These are phyloP conservation scores for Pelecanoides urinatrix DNA, from an alignment of 2,113 vertebrate species.

Conservation along the genomic window DNA sequence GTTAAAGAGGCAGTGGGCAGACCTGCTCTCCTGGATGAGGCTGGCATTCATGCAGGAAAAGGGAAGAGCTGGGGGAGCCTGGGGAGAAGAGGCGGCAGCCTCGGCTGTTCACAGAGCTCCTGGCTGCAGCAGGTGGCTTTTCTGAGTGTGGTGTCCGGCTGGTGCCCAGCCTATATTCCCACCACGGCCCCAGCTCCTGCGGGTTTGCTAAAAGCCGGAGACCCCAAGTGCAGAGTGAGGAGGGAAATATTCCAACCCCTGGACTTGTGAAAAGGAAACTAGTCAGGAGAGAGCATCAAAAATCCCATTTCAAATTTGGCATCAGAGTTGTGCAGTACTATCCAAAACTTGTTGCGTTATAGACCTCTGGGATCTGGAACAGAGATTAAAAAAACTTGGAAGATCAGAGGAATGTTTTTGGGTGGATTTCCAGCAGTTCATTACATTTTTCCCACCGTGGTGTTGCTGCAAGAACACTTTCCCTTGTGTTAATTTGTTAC, in stretches of 20 bases:
- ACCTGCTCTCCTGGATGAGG: background rate
- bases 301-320: background rate
- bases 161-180: background rate
- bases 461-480: conserved; percentile 11
- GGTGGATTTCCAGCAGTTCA: conserved; percentile 14
- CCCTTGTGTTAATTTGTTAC: conserved; percentile 47
- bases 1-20: background rate
- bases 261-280: background rate
- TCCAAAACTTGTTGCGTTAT: background rate
- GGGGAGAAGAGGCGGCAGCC: background rate
- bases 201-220: background rate
- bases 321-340: background rate
- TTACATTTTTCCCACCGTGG: background rate
- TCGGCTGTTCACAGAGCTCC: background rate
- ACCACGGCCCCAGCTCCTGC: background rate
- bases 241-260: background rate
- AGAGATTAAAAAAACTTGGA: background rate
- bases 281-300: background rate
- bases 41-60: background rate
- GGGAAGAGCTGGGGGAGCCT: background rate
- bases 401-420: background rate
- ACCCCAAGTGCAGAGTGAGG: background rate
- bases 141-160: rapidly evolving
- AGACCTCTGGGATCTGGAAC: background rate
- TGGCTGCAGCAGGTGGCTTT: background rate